Base-by-base conservation (phyloP, 2,113 vertebrate genomes). In the Murina feae region DNA sequence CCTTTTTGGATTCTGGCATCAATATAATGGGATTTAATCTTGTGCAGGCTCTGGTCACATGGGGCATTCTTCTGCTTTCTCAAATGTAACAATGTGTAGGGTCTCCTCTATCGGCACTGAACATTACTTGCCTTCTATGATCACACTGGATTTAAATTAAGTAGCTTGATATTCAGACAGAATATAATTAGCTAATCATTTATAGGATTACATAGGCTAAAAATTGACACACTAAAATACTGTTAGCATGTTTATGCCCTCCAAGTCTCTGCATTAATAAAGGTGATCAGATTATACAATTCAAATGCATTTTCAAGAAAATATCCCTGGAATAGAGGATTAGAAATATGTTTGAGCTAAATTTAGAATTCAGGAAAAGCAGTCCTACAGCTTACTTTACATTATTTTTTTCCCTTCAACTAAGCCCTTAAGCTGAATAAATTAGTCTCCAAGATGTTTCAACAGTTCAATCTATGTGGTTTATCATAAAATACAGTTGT, bases 381-480 rank as follows among this genome's bases (percentile, higher is more conserved):
- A 97, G 92, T 97, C 88, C 75, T 94, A 74, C 86, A 91, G 17
- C 86, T 96, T 87, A 80, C 4, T 90, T 97, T 92, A 86, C 49
- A 95, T 95, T 44, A 86, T 79, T 96, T 82, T 94, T 63, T 89
- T 9, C 32, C 49, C 51, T 89, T 95, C 92, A 68, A 94, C 75
- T 91, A 97, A 97, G 95, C 95, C 89, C 88, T 97, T 97, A 93
- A 97, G 92, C 49, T 93, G 32, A 83, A 90, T 97, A 98, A 97
- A 95, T 97, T 97, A 96, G 63, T 78, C 79, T 92, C 60, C 68
- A 86, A 75, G 89, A 65, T 85, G 66, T 97, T 97, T 94, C 97
- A 98, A 98, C 80, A 93, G 81, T 93, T 68, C 30, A 69, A 44
- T 89, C 83, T 89, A 44, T 91, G 68, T 60, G 51, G 20, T 86